Conservation (phyloP, 2,888 invertebrate genomes). For the Caenorhabditis plicata region DNA sequence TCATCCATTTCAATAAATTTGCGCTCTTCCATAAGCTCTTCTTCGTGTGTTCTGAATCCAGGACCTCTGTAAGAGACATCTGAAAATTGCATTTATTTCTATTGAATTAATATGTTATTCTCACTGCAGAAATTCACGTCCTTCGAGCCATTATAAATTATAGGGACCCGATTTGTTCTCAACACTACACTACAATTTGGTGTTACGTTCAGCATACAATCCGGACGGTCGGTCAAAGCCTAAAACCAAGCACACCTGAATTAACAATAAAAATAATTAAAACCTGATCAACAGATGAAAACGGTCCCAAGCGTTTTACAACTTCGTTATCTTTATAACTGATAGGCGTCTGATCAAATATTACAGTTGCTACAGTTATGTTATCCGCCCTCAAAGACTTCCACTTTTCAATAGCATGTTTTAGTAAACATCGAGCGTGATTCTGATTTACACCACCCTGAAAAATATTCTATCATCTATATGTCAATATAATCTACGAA, state of each 20-base stretch:
- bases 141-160: slow-evolving; percentile 37
- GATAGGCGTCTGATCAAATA: slow-evolving; percentile 67
- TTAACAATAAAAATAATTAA: not conserved
- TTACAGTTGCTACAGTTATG: slow-evolving; percentile 87
- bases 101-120: too few species aligned
- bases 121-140: slow-evolving; percentile 35
- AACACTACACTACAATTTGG: slow-evolving; percentile 8
- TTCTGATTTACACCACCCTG: slow-evolving; percentile 69
- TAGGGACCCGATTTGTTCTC: slow-evolving; percentile 25
- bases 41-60: slow-evolving; percentile 47
- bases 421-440: slow-evolving; percentile 86
- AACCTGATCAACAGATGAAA: slow-evolving; percentile 8
- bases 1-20: not conserved
- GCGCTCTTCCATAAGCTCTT: slow-evolving; percentile 18
- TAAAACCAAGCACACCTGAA: not conserved
- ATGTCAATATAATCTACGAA: not conserved
- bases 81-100: too few species aligned
- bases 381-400: slow-evolving; percentile 88
- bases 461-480: not conserved
- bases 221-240: slow-evolving; percentile 17
- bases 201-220: slow-evolving; percentile 11
- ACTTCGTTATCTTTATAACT: slow-evolving; percentile 5
- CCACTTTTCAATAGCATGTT: slow-evolving; percentile 82
- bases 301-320: slow-evolving; percentile 4
- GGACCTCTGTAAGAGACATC: slow-evolving; percentile 40